Conservation (phyloP, 2,888 invertebrate species). For the Parnassius orleans region DNA sequence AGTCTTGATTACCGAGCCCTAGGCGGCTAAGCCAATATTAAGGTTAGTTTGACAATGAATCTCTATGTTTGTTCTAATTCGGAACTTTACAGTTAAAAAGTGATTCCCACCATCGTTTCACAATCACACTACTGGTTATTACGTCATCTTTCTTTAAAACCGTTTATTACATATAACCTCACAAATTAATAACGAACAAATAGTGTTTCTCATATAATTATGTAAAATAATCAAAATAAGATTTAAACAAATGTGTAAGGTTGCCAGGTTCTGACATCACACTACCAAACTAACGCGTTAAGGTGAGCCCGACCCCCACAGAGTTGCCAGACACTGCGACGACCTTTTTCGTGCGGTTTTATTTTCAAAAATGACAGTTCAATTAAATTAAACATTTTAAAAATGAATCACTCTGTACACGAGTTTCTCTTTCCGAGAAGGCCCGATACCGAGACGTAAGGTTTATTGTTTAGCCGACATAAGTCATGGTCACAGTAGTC, state of each 20-base stretch:
- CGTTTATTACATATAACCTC: no score
- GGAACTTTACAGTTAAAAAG: no score
- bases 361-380: slow-evolving; percentile 42
- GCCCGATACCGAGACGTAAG: slow-evolving; percentile 23
- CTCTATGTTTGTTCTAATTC: no score
- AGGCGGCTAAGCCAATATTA: no score
- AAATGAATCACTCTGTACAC: slow-evolving; percentile 41
- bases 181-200: no score
- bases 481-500: slow-evolving; percentile 30
- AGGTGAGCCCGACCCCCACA: slow-evolving; percentile 33
- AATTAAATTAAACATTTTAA: slow-evolving; percentile 34
- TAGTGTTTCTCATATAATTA: no score
- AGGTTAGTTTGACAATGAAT: no score
- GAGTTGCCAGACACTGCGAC: slow-evolving; percentile 31
- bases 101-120: no score
- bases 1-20: no score
- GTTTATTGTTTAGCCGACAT: slow-evolving; percentile 22
- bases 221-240: slow-evolving; percentile 13
- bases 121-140: no score
- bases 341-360: slow-evolving; percentile 32
- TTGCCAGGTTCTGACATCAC: slow-evolving; percentile 31
- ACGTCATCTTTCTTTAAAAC: no score
- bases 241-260: slow-evolving; percentile 19
- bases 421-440: slow-evolving; percentile 53
- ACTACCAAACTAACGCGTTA: slow-evolving; percentile 35